phyloP scores from a whole-genome alignment of 2,888 invertebrate species.

The Polymixis flavicincta region DNA sequence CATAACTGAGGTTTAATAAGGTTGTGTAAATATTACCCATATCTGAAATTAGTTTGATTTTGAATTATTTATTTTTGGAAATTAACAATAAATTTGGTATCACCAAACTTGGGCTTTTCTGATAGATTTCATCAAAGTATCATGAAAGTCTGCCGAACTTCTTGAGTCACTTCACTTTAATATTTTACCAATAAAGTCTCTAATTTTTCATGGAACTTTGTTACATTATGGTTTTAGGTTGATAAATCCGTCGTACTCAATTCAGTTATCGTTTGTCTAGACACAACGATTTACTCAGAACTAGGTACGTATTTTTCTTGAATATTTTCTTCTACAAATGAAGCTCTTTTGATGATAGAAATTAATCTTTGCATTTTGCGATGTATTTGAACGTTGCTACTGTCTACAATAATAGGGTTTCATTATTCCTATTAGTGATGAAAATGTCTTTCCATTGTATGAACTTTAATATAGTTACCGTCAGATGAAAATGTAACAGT shows the following conservation, averaged over 20 bases:
- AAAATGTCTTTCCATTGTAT: neutral
- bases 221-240: neutral
- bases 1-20: neutral
- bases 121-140: neutral
- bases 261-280: neutral
- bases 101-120: neutral
- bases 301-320: neutral
- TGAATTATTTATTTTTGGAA: neutral
- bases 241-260: neutral
- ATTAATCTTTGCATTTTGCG: neutral
- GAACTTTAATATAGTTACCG: neutral
- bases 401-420: neutral
- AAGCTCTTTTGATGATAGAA: neutral
- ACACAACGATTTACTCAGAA: neutral
- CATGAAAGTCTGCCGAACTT: neutral
- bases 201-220: neutral
- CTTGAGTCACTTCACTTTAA: neutral
- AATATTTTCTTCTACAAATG: neutral
- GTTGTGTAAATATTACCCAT: neutral
- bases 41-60: neutral
- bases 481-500: neutral
- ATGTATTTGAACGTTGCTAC: neutral
- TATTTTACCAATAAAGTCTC: constrained; percentile 1
- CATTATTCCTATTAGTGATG: neutral
- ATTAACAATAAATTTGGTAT: neutral